phyloP scores from a whole-genome alignment of 2,113 vertebrate species.

The Vulpes lagopus region DNA sequence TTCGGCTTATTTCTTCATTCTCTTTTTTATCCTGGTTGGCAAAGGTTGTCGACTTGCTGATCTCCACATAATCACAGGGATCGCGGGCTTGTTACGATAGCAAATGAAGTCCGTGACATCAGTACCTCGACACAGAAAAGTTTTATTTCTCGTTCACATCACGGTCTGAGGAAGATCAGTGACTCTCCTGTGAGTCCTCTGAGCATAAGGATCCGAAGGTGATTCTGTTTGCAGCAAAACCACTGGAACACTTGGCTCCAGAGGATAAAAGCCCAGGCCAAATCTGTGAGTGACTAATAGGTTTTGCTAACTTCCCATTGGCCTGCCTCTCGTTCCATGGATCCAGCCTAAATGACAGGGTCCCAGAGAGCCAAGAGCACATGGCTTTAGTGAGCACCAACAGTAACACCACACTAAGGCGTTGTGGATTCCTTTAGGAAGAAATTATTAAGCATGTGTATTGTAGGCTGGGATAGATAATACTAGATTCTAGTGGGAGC shows the following conservation, averaged over 20 bases:
- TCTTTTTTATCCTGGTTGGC: neutral
- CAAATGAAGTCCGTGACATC: neutral
- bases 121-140: accelerated
- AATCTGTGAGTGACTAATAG: no score
- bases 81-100: neutral
- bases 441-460: accelerated
- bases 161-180: accelerated
- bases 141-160: accelerated
- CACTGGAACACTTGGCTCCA: accelerated
- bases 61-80: neutral
- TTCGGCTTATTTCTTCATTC: neutral
- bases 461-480: no score
- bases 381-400: accelerated
- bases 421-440: neutral
- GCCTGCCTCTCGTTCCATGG: no score
- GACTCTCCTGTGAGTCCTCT: accelerated
- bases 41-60: neutral
- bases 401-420: accelerated
- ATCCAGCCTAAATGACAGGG: accelerated
- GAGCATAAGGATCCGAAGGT: accelerated
- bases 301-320: neutral
- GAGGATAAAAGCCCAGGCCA: accelerated
- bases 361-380: neutral
- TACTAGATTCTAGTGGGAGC: accelerated
- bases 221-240: no score